Evolutionary conservation across 2,113 vertebrate genomes (phyloP).

Genomic region (Verasper variegatus): DNA sequence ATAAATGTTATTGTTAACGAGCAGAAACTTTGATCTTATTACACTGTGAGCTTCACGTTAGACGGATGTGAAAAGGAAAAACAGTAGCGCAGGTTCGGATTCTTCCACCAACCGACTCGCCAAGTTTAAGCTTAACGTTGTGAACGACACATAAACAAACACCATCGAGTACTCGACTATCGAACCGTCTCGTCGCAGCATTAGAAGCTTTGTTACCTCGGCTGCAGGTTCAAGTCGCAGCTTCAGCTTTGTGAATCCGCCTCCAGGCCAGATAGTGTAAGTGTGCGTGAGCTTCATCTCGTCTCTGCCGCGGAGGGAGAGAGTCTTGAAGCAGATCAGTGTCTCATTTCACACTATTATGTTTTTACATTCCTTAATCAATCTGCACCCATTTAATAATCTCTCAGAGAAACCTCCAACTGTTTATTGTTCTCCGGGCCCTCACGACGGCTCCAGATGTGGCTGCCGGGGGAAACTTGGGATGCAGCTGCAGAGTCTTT

Average conservation of each 20-base stretch:
- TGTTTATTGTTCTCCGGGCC: neutral
- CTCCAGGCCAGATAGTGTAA: neutral
- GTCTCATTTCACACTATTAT: neutral
- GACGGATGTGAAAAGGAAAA: too few relatives aligned
- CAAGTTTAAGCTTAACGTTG: too few relatives aligned
- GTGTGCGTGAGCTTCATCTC: neutral
- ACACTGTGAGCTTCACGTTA: too few relatives aligned
- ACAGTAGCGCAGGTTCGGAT: too few relatives aligned
- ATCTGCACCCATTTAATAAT: neutral
- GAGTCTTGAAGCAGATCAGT: neutral
- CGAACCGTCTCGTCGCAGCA: too few relatives aligned
- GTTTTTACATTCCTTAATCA: conserved; percentile 28
- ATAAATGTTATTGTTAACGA: too few relatives aligned
- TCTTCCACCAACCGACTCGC: too few relatives aligned
- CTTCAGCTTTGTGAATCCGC: neutral
- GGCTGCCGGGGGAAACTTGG: neutral
- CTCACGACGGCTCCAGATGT: conserved; percentile 42
- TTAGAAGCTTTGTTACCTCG: too few relatives aligned
- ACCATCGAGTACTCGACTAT: too few relatives aligned
- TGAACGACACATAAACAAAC: too few relatives aligned
- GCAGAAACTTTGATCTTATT: too few relatives aligned
- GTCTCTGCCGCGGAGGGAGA: neutral
- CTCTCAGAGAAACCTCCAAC: neutral
- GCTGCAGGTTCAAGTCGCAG: too few relatives aligned
- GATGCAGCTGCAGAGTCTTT: conserved; percentile 22